These are phyloP conservation scores for Halcyon malimbica DNA, from an alignment of 2,113 vertebrate species.

Conservation along the genomic window DNA sequence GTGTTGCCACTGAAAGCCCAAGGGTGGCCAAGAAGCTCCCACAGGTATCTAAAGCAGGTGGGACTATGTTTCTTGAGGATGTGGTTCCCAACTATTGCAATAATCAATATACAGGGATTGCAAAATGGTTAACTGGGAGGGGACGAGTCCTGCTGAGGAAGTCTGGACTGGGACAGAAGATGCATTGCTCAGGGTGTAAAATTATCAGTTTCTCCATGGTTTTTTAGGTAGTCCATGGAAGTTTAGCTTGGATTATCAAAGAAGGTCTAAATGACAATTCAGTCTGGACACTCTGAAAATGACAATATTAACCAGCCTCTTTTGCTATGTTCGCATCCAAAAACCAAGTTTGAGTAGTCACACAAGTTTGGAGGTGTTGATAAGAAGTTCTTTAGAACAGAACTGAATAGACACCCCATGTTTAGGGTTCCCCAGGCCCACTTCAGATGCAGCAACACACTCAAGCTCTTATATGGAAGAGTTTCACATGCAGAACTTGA, in stretches of 20 bases:
- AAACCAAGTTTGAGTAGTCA: background rate
- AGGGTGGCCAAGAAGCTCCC: background rate
- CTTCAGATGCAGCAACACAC: background rate
- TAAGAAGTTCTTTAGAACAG: background rate
- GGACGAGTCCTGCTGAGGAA: background rate
- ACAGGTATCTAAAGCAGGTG: background rate
- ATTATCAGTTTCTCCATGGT: rapidly evolving
- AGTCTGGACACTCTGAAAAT: background rate
- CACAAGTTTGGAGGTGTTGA: background rate
- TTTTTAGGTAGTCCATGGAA: background rate
- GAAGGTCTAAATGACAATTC: background rate
- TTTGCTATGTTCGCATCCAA: background rate
- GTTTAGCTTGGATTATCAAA: background rate
- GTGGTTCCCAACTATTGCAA: background rate
- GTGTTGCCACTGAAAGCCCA: background rate
- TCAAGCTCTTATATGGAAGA: background rate
- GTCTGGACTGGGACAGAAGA: background rate
- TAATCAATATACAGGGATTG: background rate
- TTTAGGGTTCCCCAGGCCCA: background rate
- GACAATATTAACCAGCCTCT: background rate
- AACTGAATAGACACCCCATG: rapidly evolving
- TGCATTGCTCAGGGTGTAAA: background rate
- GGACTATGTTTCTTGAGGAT: background rate
- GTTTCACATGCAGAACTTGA: background rate
- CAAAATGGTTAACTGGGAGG: background rate